A percentile compares a stretch with the other conserved stretches of the same genome.
phyloP scores from a whole-genome alignment of 1,140 invertebrate species.

The Stegodyphus mimosarum region DNA sequence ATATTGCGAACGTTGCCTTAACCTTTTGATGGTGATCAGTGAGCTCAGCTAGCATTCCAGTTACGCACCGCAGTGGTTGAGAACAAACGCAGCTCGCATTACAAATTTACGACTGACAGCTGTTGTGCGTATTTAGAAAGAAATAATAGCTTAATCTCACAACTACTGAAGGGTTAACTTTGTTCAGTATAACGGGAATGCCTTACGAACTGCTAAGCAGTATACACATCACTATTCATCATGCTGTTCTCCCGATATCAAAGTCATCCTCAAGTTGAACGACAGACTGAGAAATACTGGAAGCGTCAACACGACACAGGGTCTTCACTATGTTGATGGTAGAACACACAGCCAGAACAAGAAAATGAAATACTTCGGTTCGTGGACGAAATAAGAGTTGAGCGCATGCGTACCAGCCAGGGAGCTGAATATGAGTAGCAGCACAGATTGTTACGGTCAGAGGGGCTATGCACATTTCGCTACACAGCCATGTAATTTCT shows the following conservation, averaged over 20 bases:
- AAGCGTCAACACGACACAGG: background rate
- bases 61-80: too few species aligned
- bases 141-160: too few species aligned
- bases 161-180: background rate
- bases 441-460: background rate
- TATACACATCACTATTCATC: background rate
- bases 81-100: too few species aligned
- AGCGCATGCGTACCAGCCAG: background rate
- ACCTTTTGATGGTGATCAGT: too few species aligned
- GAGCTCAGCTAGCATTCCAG: too few species aligned
- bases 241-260: slow-evolving; percentile 1
- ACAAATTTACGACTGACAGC: too few species aligned
- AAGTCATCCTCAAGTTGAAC: slow-evolving; percentile 9
- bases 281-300: slow-evolving; percentile 13
- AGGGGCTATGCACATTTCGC: background rate
- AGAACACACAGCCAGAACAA: background rate
- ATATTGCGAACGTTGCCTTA: background rate
- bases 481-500: background rate
- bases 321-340: background rate
- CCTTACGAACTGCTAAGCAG: background rate
- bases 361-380: background rate
- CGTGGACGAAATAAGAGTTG: background rate
- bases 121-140: too few species aligned
- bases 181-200: slow-evolving; percentile 4
- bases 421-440: background rate